These are phyloP conservation scores for Zaprionus capensis DNA, from an alignment of 1,140 invertebrate species.

Conservation along the genomic window DNA sequence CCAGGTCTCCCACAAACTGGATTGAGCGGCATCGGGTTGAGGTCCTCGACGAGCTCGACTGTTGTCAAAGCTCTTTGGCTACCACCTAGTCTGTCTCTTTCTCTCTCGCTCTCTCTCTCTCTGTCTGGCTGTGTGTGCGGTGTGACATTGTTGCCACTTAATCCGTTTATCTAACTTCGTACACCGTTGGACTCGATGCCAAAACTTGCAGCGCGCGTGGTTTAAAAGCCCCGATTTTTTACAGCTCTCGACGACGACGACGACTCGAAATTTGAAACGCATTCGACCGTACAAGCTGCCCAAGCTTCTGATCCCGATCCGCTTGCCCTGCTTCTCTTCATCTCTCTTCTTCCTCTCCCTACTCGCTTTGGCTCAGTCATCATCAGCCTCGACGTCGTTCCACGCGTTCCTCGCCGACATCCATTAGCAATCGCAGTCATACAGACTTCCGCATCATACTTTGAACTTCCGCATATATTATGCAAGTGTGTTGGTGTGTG, in stretches of 20 bases:
- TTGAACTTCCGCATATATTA: slow-evolving; percentile 78
- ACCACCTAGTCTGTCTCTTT: neutral
- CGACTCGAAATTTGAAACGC: slow-evolving; percentile 61
- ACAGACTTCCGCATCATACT: slow-evolving; percentile 82
- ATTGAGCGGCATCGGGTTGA: neutral
- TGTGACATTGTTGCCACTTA: slow-evolving; percentile 81
- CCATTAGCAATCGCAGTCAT: slow-evolving; percentile 82
- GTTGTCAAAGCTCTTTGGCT: slow-evolving; percentile 28
- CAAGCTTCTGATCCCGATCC: slow-evolving; percentile 24
- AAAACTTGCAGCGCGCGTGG: slow-evolving; percentile 68
- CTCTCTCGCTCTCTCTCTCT: neutral
- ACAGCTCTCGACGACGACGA: slow-evolving; percentile 20
- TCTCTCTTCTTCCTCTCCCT: neutral
- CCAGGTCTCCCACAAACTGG: slow-evolving; percentile 2
- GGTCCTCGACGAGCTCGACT: slow-evolving; percentile 1
- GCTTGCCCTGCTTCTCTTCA: neutral
- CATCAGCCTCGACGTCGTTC: slow-evolving; percentile 10
- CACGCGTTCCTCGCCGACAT: slow-evolving; percentile 54
- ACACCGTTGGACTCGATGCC: slow-evolving; percentile 84
- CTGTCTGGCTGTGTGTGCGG: slow-evolving; percentile 2
- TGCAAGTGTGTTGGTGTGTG: slow-evolving; percentile 45
- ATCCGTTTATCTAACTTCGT: slow-evolving; percentile 85
- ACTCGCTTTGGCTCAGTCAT: slow-evolving; percentile 15
- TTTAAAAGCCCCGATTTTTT: slow-evolving; percentile 59
- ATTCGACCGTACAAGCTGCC: slow-evolving; percentile 70